phyloP scores from a whole-genome alignment of 2,113 vertebrate species.

The Epinephelus cyanopodus region DNA sequence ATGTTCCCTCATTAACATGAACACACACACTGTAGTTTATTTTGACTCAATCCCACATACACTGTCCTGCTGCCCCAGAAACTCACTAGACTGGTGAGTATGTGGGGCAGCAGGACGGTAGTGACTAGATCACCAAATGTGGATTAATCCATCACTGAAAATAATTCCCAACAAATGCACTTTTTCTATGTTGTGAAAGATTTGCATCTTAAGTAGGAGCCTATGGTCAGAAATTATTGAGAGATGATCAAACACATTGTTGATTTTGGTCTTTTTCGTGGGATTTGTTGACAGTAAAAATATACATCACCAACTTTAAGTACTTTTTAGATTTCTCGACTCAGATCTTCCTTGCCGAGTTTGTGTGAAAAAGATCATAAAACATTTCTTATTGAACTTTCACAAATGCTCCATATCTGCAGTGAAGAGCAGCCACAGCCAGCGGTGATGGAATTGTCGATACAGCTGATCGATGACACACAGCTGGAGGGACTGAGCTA shows the following conservation, averaged over 20 bases:
- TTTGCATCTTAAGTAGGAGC: background rate
- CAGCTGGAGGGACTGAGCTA: conserved; percentile 23
- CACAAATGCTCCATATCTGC: background rate
- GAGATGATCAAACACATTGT: background rate
- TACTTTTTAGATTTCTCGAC: background rate
- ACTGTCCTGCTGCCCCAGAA: no score
- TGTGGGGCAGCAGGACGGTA: no score
- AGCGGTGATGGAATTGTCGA: conserved; percentile 46
- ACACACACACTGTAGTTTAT: no score
- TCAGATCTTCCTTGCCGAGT: no score
- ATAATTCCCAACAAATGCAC: background rate
- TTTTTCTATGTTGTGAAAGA: background rate
- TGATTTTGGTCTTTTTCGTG: background rate
- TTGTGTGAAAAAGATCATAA: background rate
- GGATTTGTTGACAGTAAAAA: background rate
- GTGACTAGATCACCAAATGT: background rate
- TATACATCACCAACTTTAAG: background rate
- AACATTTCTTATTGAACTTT: background rate
- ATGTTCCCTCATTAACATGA: no score
- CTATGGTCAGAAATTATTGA: background rate
- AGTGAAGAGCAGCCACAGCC: conserved; percentile 5
- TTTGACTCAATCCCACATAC: no score
- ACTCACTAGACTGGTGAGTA: no score
- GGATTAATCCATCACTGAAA: background rate
- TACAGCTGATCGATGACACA: conserved; percentile 27